Conservation (phyloP, 2,797 vertebrate species). For the Peromyscus aztecus region DNA sequence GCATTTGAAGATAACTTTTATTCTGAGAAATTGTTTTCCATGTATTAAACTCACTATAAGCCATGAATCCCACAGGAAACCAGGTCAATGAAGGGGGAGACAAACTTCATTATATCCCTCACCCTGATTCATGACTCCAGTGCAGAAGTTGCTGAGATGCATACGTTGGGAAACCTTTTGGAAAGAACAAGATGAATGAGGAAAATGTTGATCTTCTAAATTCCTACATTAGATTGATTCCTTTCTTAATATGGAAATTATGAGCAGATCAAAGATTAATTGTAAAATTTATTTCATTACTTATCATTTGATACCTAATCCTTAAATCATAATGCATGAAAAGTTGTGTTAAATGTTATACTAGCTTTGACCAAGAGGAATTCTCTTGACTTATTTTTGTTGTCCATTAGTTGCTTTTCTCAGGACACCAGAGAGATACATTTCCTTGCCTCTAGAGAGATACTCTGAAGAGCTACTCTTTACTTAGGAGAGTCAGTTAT, state of each 20-base stretch:
- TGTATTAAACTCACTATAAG: neutral
- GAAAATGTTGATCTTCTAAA: neutral
- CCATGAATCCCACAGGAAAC: neutral
- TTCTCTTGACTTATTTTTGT: neutral
- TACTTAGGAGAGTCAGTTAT: fast-evolving
- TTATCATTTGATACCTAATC: neutral
- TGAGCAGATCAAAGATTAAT: neutral
- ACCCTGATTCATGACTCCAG: neutral
- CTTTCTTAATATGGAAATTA: neutral
- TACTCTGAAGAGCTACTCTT: too few relatives aligned
- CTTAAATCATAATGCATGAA: neutral
- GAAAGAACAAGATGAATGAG: neutral
- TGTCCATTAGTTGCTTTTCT: neutral
- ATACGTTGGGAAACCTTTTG: neutral
- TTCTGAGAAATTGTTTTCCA: neutral
- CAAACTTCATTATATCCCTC: neutral
- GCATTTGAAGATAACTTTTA: neutral
- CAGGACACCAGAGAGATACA: neutral
- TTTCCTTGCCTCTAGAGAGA: neutral
- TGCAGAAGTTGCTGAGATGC: neutral
- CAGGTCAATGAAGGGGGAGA: neutral
- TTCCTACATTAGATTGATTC: neutral
- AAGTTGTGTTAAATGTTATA: neutral
- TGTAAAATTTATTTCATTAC: neutral
- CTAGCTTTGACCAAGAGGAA: neutral